Conservation (phyloP, 2,888 invertebrate genomes). For the Odontocolon sp. region DNA sequence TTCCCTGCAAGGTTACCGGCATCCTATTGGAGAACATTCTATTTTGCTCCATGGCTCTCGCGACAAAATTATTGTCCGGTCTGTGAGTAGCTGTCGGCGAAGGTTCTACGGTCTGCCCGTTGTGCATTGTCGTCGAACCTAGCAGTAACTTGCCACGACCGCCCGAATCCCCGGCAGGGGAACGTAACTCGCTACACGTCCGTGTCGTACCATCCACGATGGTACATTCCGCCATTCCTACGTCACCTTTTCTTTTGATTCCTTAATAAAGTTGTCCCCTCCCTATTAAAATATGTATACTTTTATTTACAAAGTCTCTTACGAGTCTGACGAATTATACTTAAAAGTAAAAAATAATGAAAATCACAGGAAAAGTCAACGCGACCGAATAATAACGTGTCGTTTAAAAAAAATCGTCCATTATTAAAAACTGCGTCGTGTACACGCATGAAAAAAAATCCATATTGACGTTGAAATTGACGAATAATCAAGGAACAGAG, state of each 20-base stretch:
- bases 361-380: too few relatives aligned
- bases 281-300: too few relatives aligned
- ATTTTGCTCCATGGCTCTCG: conserved; percentile 67
- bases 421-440: background rate
- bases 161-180: background rate
- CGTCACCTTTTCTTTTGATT: background rate
- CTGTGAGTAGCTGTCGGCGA: conserved; percentile 50
- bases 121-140: conserved; percentile 54
- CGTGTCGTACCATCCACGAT: conserved; percentile 8
- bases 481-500: background rate
- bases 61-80: conserved; percentile 46
- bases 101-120: conserved; percentile 15
- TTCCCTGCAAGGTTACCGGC: conserved; percentile 84
- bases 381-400: too few relatives aligned
- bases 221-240: conserved; percentile 44
- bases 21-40: conserved; percentile 72
- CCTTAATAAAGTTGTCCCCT: background rate
- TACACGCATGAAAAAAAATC: background rate
- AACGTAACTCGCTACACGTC: conserved; percentile 21
- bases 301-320: too few relatives aligned
- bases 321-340: too few relatives aligned
- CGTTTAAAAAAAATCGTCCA: too few relatives aligned
- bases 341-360: too few relatives aligned
- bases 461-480: background rate
- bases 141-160: conserved; percentile 29